Evolutionary conservation across 2,113 vertebrate genomes (phyloP), one percentile per base, ranked within the genome.

Genomic region (Poicephalus meyeri): DNA sequence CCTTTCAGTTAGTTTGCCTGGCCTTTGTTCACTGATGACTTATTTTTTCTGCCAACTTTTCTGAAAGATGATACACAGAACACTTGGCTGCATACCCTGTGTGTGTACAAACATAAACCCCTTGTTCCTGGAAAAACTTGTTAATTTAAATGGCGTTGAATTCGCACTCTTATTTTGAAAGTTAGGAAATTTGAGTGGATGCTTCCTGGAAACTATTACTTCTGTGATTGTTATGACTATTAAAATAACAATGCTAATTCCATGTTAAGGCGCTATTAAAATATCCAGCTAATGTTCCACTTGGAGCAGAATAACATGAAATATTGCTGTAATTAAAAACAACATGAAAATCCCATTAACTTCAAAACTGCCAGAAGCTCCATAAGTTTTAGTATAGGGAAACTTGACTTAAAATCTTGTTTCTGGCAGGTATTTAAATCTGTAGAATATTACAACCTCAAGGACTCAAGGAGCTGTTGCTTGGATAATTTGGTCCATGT

Each of bases 1-100:
- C 10, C 7, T 90, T 90, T 86, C 83, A 29, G 50, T 91, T 89
- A 44, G 19, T 68, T 84, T 89, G 6, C 39, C n/a, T 92, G 83
- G 77, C 80, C 76, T 93, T 79, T 76, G 28, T 92, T 52, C 80
- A 52, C 44, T 61, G 37, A 42, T 33, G 49, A 86, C 33, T 89
- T 86, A 25, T 46, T 52, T 80, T 74, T 81, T 61, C 55, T 95
- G 86, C 24, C 68, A 93, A 16, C 15, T 33, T 91, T 86, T 86
- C 61, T 85, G 86, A 76, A 91, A 96, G 80, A 33, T 87, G 77
- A 86, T 92, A 82, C 47, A 56, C 28, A 76, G 52, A 91, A 81
- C 58, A 56, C 16, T 65, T 81, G 44, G 64, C 44, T 81, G 25
- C 11, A 6, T 37, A 55, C 18, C 21, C 12, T 80, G 4, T 58